phyloP scores from a whole-genome alignment of 2,113 vertebrate genomes.

The Syngnathus scovelli region DNA sequence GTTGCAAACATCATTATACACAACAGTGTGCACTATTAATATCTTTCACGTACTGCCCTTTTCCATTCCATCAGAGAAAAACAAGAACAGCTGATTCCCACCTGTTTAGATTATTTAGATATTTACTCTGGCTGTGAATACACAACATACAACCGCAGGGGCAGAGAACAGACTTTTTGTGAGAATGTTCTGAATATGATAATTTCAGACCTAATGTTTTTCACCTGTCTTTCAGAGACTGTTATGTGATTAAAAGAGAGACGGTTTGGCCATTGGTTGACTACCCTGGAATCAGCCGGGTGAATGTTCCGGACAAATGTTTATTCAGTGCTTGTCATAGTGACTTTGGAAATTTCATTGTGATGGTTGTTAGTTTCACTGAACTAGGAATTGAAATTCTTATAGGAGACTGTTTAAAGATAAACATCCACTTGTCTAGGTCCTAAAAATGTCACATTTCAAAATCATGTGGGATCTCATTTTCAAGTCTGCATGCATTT shows the following conservation, averaged over 20 bases:
- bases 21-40: background rate
- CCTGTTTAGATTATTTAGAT: background rate
- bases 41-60: background rate
- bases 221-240: slow-evolving; percentile 22
- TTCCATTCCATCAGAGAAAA: background rate
- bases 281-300: slow-evolving; percentile 40
- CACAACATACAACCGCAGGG: slow-evolving; percentile 14
- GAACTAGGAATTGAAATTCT: background rate
- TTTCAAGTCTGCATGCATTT: background rate
- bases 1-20: background rate
- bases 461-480: background rate
- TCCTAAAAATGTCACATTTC: background rate
- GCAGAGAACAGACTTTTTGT: background rate
- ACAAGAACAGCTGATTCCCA: background rate
- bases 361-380: background rate
- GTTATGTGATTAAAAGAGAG: slow-evolving; percentile 4
- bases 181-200: slow-evolving; percentile 8
- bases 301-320: slow-evolving; percentile 20
- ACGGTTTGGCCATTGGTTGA: slow-evolving; percentile 11
- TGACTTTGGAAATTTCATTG: background rate
- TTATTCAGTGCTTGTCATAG: slow-evolving; percentile 12
- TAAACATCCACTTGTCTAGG: background rate
- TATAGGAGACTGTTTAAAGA: too few relatives aligned
- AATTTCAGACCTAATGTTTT: slow-evolving; percentile 15
- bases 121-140: slow-evolving; percentile 11